Evolutionary conservation across 2,113 vertebrate species (phyloP).

Genomic region (Oreochromis tanganicae): DNA sequence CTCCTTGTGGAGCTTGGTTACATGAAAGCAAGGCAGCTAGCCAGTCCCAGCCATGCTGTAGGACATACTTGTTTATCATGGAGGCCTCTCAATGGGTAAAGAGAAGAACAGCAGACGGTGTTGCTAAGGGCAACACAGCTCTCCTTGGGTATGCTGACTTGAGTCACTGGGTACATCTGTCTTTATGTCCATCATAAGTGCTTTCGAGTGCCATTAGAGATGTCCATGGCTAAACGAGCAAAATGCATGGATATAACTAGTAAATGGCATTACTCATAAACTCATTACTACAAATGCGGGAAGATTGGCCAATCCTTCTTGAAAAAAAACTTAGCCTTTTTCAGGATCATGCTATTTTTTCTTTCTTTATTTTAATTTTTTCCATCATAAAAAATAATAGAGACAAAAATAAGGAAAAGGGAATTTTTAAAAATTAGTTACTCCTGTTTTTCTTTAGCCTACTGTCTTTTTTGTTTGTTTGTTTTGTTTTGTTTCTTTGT

Average conservation of each 20-base stretch:
- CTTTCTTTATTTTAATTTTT: background rate
- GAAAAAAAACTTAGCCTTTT: background rate
- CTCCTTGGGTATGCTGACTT: slow-evolving; percentile 8
- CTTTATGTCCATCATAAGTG: slow-evolving; percentile 34
- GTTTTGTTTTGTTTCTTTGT: background rate
- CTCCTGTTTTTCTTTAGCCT: background rate
- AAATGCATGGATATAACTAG: background rate
- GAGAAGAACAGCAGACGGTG: slow-evolving; percentile 21
- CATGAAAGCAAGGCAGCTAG: slow-evolving; percentile 28
- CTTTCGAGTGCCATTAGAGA: slow-evolving; percentile 31
- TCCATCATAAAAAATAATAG: background rate
- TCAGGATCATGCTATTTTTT: background rate
- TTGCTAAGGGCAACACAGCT: slow-evolving; percentile 50
- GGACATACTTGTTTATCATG: slow-evolving; percentile 58
- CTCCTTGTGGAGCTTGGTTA: background rate
- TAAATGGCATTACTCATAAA: background rate
- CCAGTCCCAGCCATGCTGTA: slow-evolving; percentile 7
- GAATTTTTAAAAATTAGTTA: background rate
- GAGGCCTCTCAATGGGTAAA: slow-evolving; percentile 27
- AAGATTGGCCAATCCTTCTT: background rate
- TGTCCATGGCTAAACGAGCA: background rate
- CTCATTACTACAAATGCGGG: background rate
- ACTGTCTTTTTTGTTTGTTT: background rate
- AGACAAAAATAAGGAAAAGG: background rate
- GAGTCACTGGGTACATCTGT: slow-evolving; percentile 24